Conservation (phyloP, 2,888 invertebrate genomes). For the Eupithecia abbreviata region DNA sequence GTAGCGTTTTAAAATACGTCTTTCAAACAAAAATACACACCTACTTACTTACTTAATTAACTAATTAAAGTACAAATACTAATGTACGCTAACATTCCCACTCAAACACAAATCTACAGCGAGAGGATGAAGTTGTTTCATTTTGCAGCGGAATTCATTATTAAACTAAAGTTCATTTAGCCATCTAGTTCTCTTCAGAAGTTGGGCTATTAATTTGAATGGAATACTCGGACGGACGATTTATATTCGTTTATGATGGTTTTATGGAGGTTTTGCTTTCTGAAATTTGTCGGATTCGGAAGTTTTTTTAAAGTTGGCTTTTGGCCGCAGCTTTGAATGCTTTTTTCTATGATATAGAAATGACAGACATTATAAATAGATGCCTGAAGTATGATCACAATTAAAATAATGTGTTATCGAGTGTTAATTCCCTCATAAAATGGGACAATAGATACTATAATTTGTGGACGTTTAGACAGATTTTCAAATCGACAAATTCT, state of each 20-base stretch:
- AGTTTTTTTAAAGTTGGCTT: background rate
- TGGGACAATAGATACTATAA: too few relatives aligned
- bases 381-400: too few relatives aligned
- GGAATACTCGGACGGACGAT: conserved; percentile 1
- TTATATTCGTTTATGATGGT: conserved; percentile 8
- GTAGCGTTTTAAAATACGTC: too few relatives aligned
- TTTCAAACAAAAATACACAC: too few relatives aligned
- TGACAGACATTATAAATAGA: background rate
- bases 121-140: background rate
- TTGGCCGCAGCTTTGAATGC: background rate
- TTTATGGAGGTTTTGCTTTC: background rate
- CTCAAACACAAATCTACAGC: background rate
- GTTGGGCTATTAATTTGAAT: conserved; percentile 19
- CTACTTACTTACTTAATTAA: too few relatives aligned
- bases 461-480: background rate
- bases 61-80: background rate
- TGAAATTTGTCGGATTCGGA: background rate
- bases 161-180: conserved; percentile 9
- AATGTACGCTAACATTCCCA: background rate
- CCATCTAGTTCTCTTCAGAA: conserved; percentile 16
- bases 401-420: too few relatives aligned
- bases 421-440: too few relatives aligned
- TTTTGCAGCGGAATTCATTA: conserved; percentile 7
- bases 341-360: background rate
- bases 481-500: background rate